Evolutionary conservation across 2,888 invertebrate genomes (phyloP).

Genomic region (Himalopsyche anomala): DNA sequence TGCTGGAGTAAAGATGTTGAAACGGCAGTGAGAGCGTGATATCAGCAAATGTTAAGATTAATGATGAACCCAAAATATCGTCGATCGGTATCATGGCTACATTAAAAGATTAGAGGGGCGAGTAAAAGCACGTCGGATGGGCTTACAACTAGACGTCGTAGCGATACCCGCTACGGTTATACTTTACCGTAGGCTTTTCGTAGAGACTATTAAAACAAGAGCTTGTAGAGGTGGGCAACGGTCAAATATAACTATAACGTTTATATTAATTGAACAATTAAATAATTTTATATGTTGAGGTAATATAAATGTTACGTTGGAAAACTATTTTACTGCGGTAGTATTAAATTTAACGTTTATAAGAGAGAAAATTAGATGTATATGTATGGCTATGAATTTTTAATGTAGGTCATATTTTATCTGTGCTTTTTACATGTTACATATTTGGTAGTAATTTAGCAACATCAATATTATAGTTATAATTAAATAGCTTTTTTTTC

Average conservation of each 20-base stretch:
- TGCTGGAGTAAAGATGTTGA: slow-evolving; percentile 33
- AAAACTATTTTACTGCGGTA: too few species aligned
- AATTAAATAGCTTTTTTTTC: too few species aligned
- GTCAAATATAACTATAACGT: slow-evolving; percentile 9
- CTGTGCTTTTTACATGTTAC: too few species aligned
- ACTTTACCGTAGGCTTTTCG: slow-evolving; percentile 1
- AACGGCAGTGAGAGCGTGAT: slow-evolving; percentile 21
- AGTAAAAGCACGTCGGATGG: neutral
- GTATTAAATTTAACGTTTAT: too few species aligned
- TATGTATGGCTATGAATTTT: too few species aligned
- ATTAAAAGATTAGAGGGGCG: slow-evolving; percentile 37
- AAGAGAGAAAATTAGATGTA: too few species aligned
- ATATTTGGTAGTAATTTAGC: too few species aligned
- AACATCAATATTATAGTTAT: too few species aligned
- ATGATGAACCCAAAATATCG: slow-evolving; percentile 34
- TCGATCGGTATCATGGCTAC: slow-evolving; percentile 37
- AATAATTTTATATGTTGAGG: too few species aligned
- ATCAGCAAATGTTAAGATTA: slow-evolving; percentile 41
- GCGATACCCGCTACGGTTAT: slow-evolving; percentile 3
- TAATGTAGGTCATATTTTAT: too few species aligned
- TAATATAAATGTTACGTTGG: too few species aligned
- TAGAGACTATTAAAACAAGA: neutral
- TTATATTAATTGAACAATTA: too few species aligned
- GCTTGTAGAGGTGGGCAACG: slow-evolving; percentile 16
- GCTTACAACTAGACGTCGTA: slow-evolving; percentile 13